Evolutionary conservation across 2,113 vertebrate genomes (phyloP), one percentile per base, ranked within the genome.

Genomic region (Cololabis saira): DNA sequence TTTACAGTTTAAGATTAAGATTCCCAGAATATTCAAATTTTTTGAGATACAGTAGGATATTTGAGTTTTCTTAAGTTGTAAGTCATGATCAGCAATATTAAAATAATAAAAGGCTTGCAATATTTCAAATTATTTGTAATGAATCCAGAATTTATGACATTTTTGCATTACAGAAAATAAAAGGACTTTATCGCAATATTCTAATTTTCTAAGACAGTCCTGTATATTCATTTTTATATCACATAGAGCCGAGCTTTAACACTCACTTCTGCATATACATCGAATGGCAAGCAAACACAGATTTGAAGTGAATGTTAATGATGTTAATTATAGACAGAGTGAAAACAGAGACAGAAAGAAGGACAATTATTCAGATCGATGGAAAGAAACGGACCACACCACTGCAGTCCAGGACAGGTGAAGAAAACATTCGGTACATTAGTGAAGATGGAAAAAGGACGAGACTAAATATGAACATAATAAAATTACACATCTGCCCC

Each of bases 181-280:
- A n/a, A n/a, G n/a, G n/a, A n/a, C n/a, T n/a, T n/a, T n/a, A n/a
- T n/a, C n/a, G n/a, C n/a, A n/a, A n/a, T n/a, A n/a, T n/a, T n/a
- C n/a, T n/a, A n/a, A n/a, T n/a, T n/a, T n/a, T n/a, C n/a, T n/a
- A n/a, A n/a, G n/a, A n/a, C n/a, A n/a, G n/a, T n/a, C n/a, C 9
- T 45, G 10, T 18, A n/a, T 5, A 17, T 14, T 5, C 24, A 27
- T 17, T 45, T 45, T 16, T 45, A 45, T 17, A 17, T 45, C n/a
- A 18, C 10, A 27, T 17, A 61, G 1, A 47, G 12, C 43, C 37
- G 19, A 69, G 41, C 13, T 18, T 55, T 19, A 41, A 71, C 14
- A 14, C 64, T 77, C 2, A 3, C 81, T 78, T 84, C 82, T 82
- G 84, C 84, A 86, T 82, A 82, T 86, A 89, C 63, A 79, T 60